phyloP scores from a whole-genome alignment of 2,797 vertebrate species.

The Gadopsis bispinosus region DNA sequence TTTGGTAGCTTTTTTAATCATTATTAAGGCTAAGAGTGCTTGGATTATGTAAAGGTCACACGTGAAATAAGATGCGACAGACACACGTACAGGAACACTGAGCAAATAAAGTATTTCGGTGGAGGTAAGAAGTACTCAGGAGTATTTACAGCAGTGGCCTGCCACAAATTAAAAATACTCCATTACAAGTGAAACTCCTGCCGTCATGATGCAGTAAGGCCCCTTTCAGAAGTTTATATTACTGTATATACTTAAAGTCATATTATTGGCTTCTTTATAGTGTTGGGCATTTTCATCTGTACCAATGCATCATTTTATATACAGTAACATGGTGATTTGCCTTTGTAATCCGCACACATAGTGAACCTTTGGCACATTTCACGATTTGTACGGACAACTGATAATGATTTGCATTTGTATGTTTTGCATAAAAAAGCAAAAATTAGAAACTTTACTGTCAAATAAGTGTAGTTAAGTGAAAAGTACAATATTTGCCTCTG shows the following conservation, averaged over 20 bases:
- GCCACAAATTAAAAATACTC: conserved; percentile 3
- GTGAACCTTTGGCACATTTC: not conserved
- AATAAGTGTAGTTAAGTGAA: not conserved
- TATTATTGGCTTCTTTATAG: not conserved
- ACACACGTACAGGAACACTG: not conserved
- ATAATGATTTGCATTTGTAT: conserved; percentile 4
- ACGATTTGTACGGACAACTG: not conserved
- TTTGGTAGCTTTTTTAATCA: conserved; percentile 12
- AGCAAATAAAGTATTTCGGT: not conserved
- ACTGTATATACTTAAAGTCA: not conserved
- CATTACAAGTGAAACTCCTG: not conserved
- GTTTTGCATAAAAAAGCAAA: not conserved
- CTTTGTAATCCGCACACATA: not conserved
- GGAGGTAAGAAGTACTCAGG: not conserved
- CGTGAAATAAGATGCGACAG: not conserved
- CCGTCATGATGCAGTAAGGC: not conserved
- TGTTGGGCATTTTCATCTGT: not conserved
- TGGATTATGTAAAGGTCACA: conserved; percentile 7
- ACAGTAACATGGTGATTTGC: not conserved
- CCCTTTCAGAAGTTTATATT: not conserved
- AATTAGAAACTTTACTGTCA: not conserved
- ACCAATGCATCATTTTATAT: not conserved
- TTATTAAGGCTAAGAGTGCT: conserved; percentile 23
- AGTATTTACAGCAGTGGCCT: not conserved
- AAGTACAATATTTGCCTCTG: not conserved